Base-by-base conservation (phyloP, 2,113 vertebrate genomes). In the Aleadryas rufinucha region DNA sequence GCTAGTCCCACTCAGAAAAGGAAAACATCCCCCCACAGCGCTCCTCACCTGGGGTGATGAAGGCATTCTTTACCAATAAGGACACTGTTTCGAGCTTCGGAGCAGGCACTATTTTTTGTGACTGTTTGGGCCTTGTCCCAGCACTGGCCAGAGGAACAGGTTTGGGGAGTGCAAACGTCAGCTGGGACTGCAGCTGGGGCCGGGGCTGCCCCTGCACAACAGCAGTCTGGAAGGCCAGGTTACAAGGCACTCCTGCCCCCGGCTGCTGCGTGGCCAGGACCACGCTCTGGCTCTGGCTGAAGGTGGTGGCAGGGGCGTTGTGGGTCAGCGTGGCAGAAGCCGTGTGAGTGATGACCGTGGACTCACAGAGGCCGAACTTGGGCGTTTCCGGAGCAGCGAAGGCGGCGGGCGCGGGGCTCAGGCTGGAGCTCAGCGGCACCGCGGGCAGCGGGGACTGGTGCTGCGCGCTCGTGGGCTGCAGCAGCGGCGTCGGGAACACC, bases 41-140 rank as follows among this genome's bases (percentile, higher is more conserved):
- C 44, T 69, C 42, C 97, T 98, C 95, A 98, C 98, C 98, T 97
- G 98, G 97, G 92, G 97, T 42, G 61, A 98, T 75, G 96, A 97
- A 97, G 87, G 98, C 95, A 42, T 96, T 98, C 96, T 98, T 98
- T 97, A 98, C 66, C 47, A 98, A 52, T 97, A 98, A 96, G 87
- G 98, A 97, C 88, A 98, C 81, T 8, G 97, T 95, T 93, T 98
- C 98, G 14, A 98, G 97, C 88, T 99, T 98, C 4, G 97, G 86
- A 82, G 98, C 98, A 84, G 99, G 98, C 90, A 98, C 98, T 78
- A 98, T 98, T 95, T 99, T 98, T 74, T 98, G 98, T 74, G 98
- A 97, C 44, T 98, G 98, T 68, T 98, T 98, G 63, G 97, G 92
- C 93, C 97, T 98, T 80, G 98, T 99, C 89, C 96, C 98, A 95